Evolutionary conservation across 2,888 invertebrate species (phyloP), one percentile per base, ranked within the genome.

Genomic region (Piscicola geometra): DNA sequence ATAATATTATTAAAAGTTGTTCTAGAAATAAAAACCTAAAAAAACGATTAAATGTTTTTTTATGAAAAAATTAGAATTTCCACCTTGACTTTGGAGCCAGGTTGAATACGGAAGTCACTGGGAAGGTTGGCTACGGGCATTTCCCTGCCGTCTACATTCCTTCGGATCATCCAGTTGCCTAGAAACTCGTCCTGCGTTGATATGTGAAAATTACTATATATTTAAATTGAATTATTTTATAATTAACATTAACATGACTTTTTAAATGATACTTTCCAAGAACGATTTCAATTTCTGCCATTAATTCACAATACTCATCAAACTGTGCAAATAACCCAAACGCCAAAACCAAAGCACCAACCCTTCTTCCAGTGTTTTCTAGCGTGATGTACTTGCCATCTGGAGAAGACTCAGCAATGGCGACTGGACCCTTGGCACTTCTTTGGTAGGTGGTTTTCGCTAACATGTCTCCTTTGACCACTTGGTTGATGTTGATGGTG

Each of bases 1-100:
- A 86, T 0, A 91, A 90, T 81, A 92, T 92, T 75, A 93, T 89
- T 15, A 30, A 47, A 21, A 67, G 32, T 30, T 30, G 0, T 21
- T 21, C 18, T n/a, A n/a, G 5, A 66, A 66, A 66, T 66, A 66
- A 32, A 66, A 66, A 33, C 21, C 21, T n/a, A 64, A 28, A 30
- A 3, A 28, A 41, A 15, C 41, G 41, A 41, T 41, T 15, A 41
- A 41, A 9, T 15, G 5, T 41, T 15, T 41, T n/a, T n/a, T n/a
- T n/a, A n/a, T n/a, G n/a, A n/a, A n/a, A n/a, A n/a, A n/a, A n/a
- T n/a, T n/a, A n/a, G n/a, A n/a, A n/a, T 41, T 41, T 9, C 15
- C 5, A 78, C 78, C 73, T 75, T 78, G 15, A 68, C 9, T 25
- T 77, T 78, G 52, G 41, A 32, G 25, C 75, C 75, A 33, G 73